phyloP scores from a whole-genome alignment of 2,888 invertebrate genomes.

The Oeneis ivallda region DNA sequence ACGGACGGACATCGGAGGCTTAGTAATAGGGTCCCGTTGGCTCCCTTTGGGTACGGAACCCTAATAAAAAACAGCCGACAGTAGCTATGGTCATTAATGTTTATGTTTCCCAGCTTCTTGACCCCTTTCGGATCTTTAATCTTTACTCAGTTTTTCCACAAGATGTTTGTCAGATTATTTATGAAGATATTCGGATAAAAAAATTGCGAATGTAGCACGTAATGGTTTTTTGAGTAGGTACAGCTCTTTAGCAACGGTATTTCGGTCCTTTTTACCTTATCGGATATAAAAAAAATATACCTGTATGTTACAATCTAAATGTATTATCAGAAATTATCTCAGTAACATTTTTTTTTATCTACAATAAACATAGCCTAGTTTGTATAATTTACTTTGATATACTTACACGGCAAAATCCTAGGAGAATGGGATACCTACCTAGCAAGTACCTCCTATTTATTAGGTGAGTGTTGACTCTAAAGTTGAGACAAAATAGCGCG shows the following conservation, averaged over 20 bases:
- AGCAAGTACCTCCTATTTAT: too few relatives aligned
- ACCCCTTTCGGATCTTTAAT: too few relatives aligned
- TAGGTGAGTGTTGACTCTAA: too few relatives aligned
- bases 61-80: not conserved
- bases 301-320: slow-evolving; percentile 6
- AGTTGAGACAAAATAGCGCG: too few relatives aligned
- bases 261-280: not conserved
- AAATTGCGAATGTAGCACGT: not conserved
- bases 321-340: slow-evolving; percentile 30
- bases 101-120: too few relatives aligned
- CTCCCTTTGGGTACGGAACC: too few relatives aligned
- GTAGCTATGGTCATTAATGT: not conserved
- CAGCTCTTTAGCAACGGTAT: too few relatives aligned
- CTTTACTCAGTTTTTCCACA: too few relatives aligned
- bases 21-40: too few relatives aligned
- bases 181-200: not conserved
- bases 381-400: slow-evolving; percentile 7
- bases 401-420: not conserved
- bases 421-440: not conserved
- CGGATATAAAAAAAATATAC: not conserved
- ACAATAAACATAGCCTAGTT: not conserved
- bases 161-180: too few relatives aligned
- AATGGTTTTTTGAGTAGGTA: not conserved
- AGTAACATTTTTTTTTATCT: slow-evolving; percentile 18
- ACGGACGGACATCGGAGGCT: too few relatives aligned